phyloP scores from a whole-genome alignment of 2,113 vertebrate species.

The Natator depressus region DNA sequence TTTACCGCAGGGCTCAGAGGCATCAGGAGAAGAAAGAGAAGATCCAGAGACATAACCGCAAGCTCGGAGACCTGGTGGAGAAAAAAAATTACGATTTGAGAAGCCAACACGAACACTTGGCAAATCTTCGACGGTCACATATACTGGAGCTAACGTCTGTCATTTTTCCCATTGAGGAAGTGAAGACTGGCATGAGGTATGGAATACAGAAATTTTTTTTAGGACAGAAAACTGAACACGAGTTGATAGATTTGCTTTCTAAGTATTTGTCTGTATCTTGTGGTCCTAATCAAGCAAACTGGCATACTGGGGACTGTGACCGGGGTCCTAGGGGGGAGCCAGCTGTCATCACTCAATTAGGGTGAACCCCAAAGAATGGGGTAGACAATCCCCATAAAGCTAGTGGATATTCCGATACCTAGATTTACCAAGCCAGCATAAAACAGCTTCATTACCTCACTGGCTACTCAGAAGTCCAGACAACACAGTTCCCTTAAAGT shows the following conservation, averaged over 20 bases:
- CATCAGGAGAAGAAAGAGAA: constrained; percentile 98
- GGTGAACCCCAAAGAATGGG: too few relatives aligned
- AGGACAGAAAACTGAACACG: not conserved
- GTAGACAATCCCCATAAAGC: too few relatives aligned
- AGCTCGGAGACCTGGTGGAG: constrained; percentile 89
- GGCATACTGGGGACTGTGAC: not conserved
- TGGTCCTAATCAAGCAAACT: not conserved
- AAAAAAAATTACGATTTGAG: constrained; percentile 84
- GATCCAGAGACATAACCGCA: constrained; percentile 91
- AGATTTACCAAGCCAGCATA: too few relatives aligned
- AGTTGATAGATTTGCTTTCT: not conserved
- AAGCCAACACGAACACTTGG: constrained; percentile 84
- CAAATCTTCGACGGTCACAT: constrained; percentile 81
- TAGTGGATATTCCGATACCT: too few relatives aligned
- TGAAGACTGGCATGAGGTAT: constrained; percentile 91
- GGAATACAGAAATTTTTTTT: not conserved
- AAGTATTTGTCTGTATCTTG: not conserved
- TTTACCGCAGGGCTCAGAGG: constrained; percentile 89
- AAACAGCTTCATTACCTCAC: too few relatives aligned
- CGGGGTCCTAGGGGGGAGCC: too few relatives aligned
- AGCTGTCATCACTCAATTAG: too few relatives aligned
- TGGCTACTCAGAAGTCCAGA: too few relatives aligned
- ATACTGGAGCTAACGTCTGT: constrained; percentile 92
- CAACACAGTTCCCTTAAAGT: too few relatives aligned
- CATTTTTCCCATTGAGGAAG: constrained; percentile 94